Percentiles rank a stretch among this genome's conserved stretches.
Conservation (phyloP, 2,113 vertebrate genomes). For the Pithys albifrons region DNA sequence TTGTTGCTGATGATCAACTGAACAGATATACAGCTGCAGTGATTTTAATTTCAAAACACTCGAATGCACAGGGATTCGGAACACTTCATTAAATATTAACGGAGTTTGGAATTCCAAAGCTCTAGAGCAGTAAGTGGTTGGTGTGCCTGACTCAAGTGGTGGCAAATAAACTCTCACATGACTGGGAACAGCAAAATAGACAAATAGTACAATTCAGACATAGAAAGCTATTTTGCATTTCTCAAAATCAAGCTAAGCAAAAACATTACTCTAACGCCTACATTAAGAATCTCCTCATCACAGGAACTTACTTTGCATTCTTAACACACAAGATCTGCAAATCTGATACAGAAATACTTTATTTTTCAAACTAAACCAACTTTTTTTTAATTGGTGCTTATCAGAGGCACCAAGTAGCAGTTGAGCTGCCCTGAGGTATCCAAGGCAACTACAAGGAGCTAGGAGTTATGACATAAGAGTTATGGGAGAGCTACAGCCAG, state of each 20-base stretch:
- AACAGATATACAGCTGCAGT: conserved; percentile 89
- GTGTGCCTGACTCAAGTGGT: conserved; percentile 82
- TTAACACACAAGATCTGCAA: neutral
- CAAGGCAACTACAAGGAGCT: neutral
- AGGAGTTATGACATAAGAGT: neutral
- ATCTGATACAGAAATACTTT: neutral
- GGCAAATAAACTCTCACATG: conserved; percentile 91
- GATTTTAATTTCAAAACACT: conserved; percentile 80
- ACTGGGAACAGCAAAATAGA: conserved; percentile 68
- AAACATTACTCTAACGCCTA: neutral
- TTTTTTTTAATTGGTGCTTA: neutral
- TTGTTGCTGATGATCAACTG: conserved; percentile 84
- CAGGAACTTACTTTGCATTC: neutral
- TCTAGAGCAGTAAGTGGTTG: conserved; percentile 91
- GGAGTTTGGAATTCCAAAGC: conserved; percentile 86
- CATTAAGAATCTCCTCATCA: neutral
- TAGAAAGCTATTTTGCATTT: neutral
- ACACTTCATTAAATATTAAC: conserved; percentile 92
- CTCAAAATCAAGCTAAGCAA: neutral
- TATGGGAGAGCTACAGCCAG: neutral
- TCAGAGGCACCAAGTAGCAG: neutral
- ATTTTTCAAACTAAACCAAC: neutral
- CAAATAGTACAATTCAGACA: conserved; percentile 1
- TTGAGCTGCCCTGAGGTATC: neutral
- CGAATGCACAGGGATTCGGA: conserved; percentile 86